Evolutionary conservation across 2,888 invertebrate species (phyloP).

Genomic region (Melipona beecheii): DNA sequence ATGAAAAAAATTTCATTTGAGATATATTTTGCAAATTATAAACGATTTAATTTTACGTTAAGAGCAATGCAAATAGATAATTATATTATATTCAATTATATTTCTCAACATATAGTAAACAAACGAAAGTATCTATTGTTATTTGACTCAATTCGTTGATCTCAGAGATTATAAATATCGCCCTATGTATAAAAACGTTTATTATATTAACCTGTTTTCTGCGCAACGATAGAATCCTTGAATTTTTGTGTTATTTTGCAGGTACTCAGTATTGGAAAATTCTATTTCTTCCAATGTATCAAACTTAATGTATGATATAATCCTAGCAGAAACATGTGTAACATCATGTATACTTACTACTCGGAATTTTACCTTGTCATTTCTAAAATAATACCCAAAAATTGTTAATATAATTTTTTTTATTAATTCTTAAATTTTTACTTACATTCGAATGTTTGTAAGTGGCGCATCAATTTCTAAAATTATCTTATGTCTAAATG

Average conservation of each 20-base stretch:
- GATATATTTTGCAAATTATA: neutral
- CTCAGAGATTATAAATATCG: neutral
- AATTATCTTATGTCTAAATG: conserved; percentile 87
- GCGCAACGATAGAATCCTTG: conserved; percentile 71
- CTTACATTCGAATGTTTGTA: conserved; percentile 83
- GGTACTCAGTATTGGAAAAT: conserved; percentile 70
- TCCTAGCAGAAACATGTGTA: conserved; percentile 87
- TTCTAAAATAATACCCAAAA: conserved; percentile 62
- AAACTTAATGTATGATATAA: conserved; percentile 84
- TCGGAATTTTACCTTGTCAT: conserved; percentile 75
- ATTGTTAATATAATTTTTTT: neutral
- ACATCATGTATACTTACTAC: conserved; percentile 85
- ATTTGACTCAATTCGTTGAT: neutral
- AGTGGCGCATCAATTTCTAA: conserved; percentile 85
- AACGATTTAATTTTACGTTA: neutral
- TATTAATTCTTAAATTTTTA: conserved; percentile 6
- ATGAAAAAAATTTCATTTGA: neutral
- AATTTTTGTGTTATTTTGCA: conserved; percentile 67
- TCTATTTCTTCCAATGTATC: conserved; percentile 62
- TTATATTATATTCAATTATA: no score
- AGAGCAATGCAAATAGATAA: no score
- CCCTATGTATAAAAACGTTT: neutral
- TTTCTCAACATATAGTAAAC: no score
- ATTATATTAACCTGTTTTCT: conserved; percentile 71
- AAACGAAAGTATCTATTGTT: no score